Evolutionary conservation across 1,140 invertebrate species (phyloP), one percentile per base, ranked within the genome.

Genomic region (Ips typographus): DNA sequence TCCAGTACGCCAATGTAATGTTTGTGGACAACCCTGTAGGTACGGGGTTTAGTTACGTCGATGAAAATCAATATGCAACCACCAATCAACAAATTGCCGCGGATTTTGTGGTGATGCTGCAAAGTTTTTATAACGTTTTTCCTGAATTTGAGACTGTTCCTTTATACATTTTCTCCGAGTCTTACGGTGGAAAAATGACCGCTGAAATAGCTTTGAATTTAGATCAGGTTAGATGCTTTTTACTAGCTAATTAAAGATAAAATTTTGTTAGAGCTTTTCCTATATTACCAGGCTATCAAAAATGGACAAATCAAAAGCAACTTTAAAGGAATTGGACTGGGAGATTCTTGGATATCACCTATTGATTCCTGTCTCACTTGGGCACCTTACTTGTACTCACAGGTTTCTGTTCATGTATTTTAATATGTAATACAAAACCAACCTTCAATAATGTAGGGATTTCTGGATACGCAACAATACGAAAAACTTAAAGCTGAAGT

Each of bases 11-110:
- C 74, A 95, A 94, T 77, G 84, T 96, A 3, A 74, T 96, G 1
- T 95, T 94, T 77, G 86, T 95, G 22, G 94, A 96, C 76, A 95
- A 93, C 80, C 94, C 94, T 1, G 93, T 96, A 3, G 94, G 94
- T 1, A 86, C 91, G n/a, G 94, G 94, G 1, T 96, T 87, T 79
- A 95, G 93, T 80, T 94, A 93, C 75, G 89, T 89, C 0, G 88
- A 90, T n/a, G 78, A 83, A 68, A 68, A 76, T 0, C 74, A 83
- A 39, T 82, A 88, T 51, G 85, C 87, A 3, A 86, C 82, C 4
- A 85, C 88, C 71, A 93, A 94, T 71, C 79, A 82, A 40, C 82
- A 92, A 83, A 94, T 94, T 36, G 92, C 90, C 1, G 53, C 79
- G n/a, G 94, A 96, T 82, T 87, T 96, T 61, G 81, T 94, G 0